A percentile compares a stretch with the other conserved stretches of the same genome.
These are phyloP conservation scores for Ranitomeya variabilis DNA, from an alignment of 2,113 vertebrate species.

Conservation along the genomic window DNA sequence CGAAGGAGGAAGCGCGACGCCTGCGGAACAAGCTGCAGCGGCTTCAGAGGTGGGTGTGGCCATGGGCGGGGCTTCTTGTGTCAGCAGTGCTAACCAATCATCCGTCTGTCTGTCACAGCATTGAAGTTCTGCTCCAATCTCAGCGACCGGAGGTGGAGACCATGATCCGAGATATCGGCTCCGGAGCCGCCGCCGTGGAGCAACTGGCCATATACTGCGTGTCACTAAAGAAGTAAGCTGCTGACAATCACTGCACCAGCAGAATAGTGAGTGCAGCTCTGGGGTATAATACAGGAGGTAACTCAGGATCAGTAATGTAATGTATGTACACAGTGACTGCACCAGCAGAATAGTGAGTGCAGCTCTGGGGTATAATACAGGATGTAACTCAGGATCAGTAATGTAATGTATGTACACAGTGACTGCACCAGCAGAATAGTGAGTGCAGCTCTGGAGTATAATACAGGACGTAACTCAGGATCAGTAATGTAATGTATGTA, in stretches of 20 bases:
- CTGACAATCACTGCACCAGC: too few species aligned
- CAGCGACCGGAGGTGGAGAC: slow-evolving; percentile 89
- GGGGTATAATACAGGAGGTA: not conserved
- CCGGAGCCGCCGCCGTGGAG: slow-evolving; percentile 86
- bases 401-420: too few species aligned
- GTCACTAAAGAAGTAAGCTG: slow-evolving; percentile 92
- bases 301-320: not conserved
- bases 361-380: too few species aligned
- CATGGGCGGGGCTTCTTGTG: too few species aligned
- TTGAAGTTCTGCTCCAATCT: slow-evolving; percentile 86
- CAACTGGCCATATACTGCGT: slow-evolving; percentile 94
- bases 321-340: too few species aligned
- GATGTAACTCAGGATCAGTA: too few species aligned
- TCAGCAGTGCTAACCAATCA: not conserved
- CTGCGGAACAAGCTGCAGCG: slow-evolving; percentile 84
- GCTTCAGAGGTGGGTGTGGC: slow-evolving; percentile 80
- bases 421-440: too few species aligned
- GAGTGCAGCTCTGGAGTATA: too few species aligned
- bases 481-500: too few species aligned
- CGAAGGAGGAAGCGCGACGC: slow-evolving; percentile 82
- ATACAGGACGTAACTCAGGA: too few species aligned
- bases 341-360: too few species aligned
- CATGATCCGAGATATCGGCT: slow-evolving; percentile 94
- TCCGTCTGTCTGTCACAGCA: slow-evolving; percentile 69
- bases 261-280: not conserved